phyloP scores from a whole-genome alignment of 2,113 vertebrate genomes.

The Aegithalos caudatus region DNA sequence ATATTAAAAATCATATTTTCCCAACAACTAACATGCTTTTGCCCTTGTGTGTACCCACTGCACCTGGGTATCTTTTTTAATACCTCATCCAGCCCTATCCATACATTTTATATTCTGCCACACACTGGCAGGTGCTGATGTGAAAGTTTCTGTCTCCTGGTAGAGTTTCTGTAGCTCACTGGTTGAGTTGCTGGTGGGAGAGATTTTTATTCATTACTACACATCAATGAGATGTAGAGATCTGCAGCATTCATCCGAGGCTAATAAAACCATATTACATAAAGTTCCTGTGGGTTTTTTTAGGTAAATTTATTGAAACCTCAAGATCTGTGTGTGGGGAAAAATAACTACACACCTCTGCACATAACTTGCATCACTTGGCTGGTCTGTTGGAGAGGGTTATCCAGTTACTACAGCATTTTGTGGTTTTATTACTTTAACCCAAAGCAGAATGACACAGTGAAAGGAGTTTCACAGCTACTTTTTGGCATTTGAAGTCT shows the following conservation, averaged over 20 bases:
- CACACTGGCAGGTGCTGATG: neutral
- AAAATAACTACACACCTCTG: neutral
- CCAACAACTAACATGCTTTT: constrained; percentile 15
- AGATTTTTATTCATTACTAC: neutral
- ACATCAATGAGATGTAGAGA: neutral
- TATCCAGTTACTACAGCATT: neutral
- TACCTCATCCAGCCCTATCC: neutral
- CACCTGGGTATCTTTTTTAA: constrained; percentile 29
- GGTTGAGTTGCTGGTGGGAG: neutral
- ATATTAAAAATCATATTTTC: constrained; percentile 37
- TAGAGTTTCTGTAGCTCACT: neutral
- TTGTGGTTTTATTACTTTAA: neutral
- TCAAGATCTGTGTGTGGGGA: neutral
- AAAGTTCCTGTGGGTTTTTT: constrained; percentile 26
- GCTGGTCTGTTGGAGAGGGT: neutral
- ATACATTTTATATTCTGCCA: neutral
- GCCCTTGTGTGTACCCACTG: constrained; percentile 28
- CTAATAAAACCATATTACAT: constrained; percentile 28
- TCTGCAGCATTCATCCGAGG: neutral
- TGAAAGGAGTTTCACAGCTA: neutral
- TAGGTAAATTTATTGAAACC: constrained; percentile 24
- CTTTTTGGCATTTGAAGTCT: neutral
- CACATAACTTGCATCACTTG: neutral
- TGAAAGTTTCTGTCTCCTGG: neutral
- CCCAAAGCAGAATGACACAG: neutral